Base-by-base conservation (phyloP, 2,888 invertebrate genomes). In the Schizotus pectinicornis region DNA sequence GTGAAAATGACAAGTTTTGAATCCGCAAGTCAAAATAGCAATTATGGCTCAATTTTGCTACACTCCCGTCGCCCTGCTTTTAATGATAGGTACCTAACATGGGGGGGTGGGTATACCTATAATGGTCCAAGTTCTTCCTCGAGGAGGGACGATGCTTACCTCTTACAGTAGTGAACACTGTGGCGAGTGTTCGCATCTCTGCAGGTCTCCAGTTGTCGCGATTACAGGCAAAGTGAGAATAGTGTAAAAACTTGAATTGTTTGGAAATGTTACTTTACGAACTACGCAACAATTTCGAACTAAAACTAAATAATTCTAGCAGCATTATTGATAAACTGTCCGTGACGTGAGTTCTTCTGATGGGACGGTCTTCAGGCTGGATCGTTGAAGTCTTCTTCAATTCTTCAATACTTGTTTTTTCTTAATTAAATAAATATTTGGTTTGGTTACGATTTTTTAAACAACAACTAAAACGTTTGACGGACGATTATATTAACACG, bases 401-500 rank as follows among this genome's bases (percentile, higher is more conserved):
- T 36, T 6, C 39, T 22, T 2, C 22, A 36, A 12, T 33, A n/a
- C n/a, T 39, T 42, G 38, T 38, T 56, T 42, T 41, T 58, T 22
- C 22, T 47, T 47, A 46, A 37, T 47, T 31, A 12, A 45, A 7
- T 52, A 46, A 55, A 45, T 52, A 58, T 52, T 60, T 63, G 52
- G 54, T 61, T 55, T 43, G 14, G 53, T 47, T 51, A 59, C 33
- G 59, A 49, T 39, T 47, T 14, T 39, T 14, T 8, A 7, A 34
- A 39, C 35, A 51, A 41, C 36, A 52, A 47, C 31, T 46, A 60
- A 51, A 41, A 9, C 7, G 35, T 39, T 32, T 14, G 49, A 39
- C 13, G 46, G 38, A 54, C 13, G 43, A 46, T 61, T 72, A 73
- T 43, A 74, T 70, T 46, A 75, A 67, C 34, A 77, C 65, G 66